phyloP scores from a whole-genome alignment of 2,113 vertebrate species.

The Ciconia stormi region DNA sequence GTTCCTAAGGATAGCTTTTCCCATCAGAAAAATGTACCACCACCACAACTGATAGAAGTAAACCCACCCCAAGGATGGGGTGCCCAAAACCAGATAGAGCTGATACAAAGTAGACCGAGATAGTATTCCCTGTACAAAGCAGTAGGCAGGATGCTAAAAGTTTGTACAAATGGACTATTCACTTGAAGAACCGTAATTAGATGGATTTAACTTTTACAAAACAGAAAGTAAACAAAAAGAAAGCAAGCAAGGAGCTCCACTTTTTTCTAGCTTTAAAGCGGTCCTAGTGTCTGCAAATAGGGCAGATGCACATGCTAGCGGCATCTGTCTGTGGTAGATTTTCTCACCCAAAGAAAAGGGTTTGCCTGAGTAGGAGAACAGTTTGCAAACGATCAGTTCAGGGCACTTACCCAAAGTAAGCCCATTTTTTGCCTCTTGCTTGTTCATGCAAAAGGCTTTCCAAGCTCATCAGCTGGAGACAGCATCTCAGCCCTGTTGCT shows the following conservation, averaged over 20 bases:
- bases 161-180: too few relatives aligned
- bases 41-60: background rate
- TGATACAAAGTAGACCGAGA: background rate
- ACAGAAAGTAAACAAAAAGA: background rate
- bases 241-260: background rate
- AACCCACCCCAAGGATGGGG: background rate
- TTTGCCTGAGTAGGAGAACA: background rate
- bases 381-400: background rate
- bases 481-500: background rate
- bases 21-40: background rate
- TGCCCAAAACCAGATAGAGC: background rate
- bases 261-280: background rate
- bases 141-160: background rate
- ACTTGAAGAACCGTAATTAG: too few relatives aligned
- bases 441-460: background rate
- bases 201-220: background rate
- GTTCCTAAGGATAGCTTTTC: constrained; percentile 7
- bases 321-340: background rate
- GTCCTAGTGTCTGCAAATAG: background rate
- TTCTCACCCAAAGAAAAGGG: background rate
- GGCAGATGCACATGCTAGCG: background rate
- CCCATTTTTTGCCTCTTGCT: background rate
- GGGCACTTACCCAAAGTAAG: background rate
- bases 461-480: background rate
- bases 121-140: background rate